phyloP scores from a whole-genome alignment of 2,888 invertebrate genomes.

The Dicycla oo region DNA sequence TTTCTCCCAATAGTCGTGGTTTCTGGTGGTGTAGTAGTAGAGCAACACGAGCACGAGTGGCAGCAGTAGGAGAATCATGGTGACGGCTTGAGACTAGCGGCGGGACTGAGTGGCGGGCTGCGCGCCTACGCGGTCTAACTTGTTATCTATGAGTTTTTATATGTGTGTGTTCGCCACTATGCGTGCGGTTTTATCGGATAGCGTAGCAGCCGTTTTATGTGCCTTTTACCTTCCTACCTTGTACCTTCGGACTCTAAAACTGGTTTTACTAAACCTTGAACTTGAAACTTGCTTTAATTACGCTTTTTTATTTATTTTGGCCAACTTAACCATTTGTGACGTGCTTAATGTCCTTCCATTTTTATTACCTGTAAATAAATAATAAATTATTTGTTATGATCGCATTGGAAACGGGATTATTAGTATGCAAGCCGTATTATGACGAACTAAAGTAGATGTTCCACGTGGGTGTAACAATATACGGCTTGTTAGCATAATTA shows the following conservation, averaged over 20 bases:
- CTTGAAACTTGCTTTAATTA: background rate
- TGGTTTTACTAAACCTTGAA: background rate
- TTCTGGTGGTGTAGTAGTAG: constrained; percentile 75
- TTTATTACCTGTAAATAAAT: constrained; percentile 25
- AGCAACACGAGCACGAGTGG: constrained; percentile 61
- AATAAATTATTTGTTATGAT: background rate
- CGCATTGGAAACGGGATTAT: background rate
- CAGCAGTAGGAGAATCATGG: constrained; percentile 64
- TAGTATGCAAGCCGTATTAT: too few species aligned
- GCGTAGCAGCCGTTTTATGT: background rate
- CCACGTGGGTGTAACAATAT: too few species aligned
- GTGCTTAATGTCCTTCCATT: background rate
- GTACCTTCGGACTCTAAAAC: background rate
- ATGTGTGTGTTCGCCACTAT: background rate
- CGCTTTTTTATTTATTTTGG: background rate
- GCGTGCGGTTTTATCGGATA: background rate
- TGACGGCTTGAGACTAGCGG: constrained; percentile 23
- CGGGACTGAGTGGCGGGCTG: constrained; percentile 37
- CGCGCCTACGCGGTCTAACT: background rate
- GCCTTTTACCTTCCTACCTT: too few species aligned
- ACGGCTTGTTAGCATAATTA: too few species aligned
- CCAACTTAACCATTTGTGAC: too few species aligned
- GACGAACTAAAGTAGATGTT: too few species aligned
- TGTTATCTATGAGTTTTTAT: constrained; percentile 23
- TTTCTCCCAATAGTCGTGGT: constrained; percentile 77